Evolutionary conservation across 2,113 vertebrate species (phyloP).

Genomic region (Mystacornis crossleyi): DNA sequence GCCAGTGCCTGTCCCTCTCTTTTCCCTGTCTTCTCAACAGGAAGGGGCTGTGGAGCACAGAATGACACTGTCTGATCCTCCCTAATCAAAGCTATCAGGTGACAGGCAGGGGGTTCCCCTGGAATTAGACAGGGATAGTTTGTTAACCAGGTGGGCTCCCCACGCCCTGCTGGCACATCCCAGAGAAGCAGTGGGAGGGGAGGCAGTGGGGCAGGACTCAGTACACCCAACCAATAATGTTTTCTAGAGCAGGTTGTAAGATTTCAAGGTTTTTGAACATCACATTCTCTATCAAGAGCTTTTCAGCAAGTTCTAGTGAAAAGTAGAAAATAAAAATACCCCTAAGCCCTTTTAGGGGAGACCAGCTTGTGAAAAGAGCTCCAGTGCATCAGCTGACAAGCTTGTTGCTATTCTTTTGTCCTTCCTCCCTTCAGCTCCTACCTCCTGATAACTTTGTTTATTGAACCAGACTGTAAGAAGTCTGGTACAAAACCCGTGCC

Average conservation of each 20-base stretch:
- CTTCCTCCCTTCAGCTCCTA: background rate
- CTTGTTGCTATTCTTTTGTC: background rate
- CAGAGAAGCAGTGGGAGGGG: background rate
- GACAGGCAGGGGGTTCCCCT: background rate
- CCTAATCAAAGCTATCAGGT: background rate
- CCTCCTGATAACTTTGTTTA: background rate
- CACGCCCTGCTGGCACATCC: background rate
- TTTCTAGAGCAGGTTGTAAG: background rate
- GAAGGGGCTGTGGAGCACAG: background rate
- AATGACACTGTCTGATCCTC: background rate
- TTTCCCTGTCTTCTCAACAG: fast-evolving
- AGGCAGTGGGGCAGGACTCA: background rate
- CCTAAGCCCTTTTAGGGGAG: background rate
- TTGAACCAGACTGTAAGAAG: background rate
- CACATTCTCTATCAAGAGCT: background rate
- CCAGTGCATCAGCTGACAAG: background rate
- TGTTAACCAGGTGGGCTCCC: background rate
- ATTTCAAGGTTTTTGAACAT: background rate
- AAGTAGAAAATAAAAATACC: background rate
- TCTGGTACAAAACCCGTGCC: background rate
- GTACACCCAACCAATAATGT: background rate
- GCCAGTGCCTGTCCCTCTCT: background rate
- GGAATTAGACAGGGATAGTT: background rate
- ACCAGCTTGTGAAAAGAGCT: background rate
- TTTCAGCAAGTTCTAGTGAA: background rate